phyloP scores from a whole-genome alignment of 2,113 vertebrate species.

The Aphelocoma coerulescens region DNA sequence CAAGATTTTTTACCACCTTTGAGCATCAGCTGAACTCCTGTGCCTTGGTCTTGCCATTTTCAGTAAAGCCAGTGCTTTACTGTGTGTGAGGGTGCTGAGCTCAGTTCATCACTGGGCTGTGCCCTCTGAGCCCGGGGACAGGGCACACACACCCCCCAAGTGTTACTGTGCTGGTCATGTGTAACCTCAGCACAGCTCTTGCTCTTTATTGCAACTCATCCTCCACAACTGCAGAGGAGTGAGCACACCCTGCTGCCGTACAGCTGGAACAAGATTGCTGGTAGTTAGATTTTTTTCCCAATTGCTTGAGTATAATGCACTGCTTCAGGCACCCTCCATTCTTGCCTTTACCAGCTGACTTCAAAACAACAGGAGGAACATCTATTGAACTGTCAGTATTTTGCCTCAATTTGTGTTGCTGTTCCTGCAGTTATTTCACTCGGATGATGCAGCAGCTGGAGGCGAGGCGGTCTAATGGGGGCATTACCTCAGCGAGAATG shows the following conservation, averaged over 20 bases:
- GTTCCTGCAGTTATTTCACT: neutral
- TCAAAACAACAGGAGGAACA: neutral
- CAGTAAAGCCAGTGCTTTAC: neutral
- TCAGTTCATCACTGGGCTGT: fast-evolving
- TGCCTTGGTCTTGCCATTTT: fast-evolving
- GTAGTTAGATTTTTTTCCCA: neutral
- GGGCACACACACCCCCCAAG: neutral
- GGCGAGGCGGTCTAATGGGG: neutral
- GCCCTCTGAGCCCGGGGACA: neutral
- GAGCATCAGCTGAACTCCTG: neutral
- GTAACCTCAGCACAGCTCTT: neutral
- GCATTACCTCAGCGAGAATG: conserved; percentile 4
- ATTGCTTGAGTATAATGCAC: neutral
- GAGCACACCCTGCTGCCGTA: neutral
- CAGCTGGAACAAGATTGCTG: neutral
- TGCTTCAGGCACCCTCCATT: neutral
- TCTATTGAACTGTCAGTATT: neutral
- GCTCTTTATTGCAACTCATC: neutral
- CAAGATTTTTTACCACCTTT: fast-evolving
- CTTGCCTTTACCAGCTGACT: neutral
- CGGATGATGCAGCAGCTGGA: neutral
- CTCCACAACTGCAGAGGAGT: neutral
- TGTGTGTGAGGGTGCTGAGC: neutral
- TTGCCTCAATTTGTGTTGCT: neutral
- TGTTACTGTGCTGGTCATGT: fast-evolving